A percentile compares a stretch with the other conserved stretches of the same genome.
Evolutionary conservation across 1,140 invertebrate genomes (phyloP).

Genomic region (Caenorhabditis latens): DNA sequence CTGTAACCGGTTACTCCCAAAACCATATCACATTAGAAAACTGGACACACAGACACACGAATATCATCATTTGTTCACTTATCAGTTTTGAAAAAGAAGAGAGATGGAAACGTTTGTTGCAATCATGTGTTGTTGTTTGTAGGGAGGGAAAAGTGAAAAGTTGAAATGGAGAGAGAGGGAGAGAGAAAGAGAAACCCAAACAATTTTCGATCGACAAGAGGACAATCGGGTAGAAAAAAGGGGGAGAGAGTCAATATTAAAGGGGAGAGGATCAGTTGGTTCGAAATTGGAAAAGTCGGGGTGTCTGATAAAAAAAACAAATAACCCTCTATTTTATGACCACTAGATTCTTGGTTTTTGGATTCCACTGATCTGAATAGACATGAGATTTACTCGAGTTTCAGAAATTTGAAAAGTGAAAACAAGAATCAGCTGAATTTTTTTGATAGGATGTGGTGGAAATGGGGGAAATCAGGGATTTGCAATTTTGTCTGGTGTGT

Average conservation of each 20-base stretch:
- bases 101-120: neutral
- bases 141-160: neutral
- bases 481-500: no score
- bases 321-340: neutral
- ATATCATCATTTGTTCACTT: conserved; percentile 5
- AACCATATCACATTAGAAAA: no score
- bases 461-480: no score
- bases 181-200: neutral
- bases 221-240: neutral
- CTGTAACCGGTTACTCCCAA: no score
- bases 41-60: no score
- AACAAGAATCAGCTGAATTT: no score
- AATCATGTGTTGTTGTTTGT: conserved; percentile 38
- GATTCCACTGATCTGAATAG: no score
- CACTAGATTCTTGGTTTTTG: conserved; percentile 12
- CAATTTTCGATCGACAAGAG: conserved; percentile 47
- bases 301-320: neutral
- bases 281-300: neutral
- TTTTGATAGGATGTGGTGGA: no score
- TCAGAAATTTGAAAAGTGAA: no score
- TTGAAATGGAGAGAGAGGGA: neutral
- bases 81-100: neutral
- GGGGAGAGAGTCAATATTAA: conserved; percentile 23
- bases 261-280: neutral
- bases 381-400: no score